Evolutionary conservation across 1,140 invertebrate species (phyloP).

Genomic region (Ctenoplectra terminalis): DNA sequence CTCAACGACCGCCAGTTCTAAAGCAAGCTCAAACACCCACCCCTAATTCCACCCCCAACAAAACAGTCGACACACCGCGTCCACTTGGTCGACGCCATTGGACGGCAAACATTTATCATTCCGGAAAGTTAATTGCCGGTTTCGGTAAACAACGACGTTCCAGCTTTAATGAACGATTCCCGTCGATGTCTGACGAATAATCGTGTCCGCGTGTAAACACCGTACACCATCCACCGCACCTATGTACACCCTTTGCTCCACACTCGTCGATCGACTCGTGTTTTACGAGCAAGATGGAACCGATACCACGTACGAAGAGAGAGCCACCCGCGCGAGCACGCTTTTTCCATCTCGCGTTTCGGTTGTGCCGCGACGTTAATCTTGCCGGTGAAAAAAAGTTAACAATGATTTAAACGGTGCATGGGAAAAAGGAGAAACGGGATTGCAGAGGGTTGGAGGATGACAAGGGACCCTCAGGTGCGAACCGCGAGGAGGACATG

Average conservation of each 20-base stretch:
- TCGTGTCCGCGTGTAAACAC: neutral
- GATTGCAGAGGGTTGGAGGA: neutral
- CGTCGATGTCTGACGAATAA: conserved; percentile 18
- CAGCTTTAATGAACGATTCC: conserved; percentile 11
- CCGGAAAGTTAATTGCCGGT: conserved; percentile 6
- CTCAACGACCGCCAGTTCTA: no score
- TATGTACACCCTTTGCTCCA: no score
- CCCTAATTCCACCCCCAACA: neutral
- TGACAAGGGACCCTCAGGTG: neutral
- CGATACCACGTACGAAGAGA: no score
- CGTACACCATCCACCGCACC: neutral
- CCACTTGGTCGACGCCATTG: neutral
- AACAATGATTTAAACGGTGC: neutral
- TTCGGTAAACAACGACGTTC: conserved; percentile 1
- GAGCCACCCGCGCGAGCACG: no score
- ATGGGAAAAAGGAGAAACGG: neutral
- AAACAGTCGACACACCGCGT: neutral
- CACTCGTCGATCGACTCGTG: neutral
- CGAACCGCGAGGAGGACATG: neutral
- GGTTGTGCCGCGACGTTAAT: neutral
- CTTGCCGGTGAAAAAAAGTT: neutral
- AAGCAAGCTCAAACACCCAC: neutral
- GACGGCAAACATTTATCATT: conserved; percentile 14
- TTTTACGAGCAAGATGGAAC: neutral
- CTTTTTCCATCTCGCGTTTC: neutral